Conservation (phyloP, 92 coral and sea anemone genomes). For the Zoanthus sansibaricus region DNA sequence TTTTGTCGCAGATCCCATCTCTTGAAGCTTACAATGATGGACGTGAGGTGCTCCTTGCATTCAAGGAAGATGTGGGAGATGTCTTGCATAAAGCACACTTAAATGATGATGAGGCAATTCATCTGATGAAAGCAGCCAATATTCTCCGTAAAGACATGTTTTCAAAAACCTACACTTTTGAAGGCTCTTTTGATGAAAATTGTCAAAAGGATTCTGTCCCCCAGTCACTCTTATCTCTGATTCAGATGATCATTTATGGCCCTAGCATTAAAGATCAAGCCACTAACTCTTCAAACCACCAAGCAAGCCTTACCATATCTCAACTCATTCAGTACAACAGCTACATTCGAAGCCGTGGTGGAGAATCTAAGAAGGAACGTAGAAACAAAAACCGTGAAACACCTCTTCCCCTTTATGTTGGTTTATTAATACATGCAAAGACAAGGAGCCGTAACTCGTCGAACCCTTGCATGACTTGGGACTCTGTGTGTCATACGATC, state of each 20-base stretch:
- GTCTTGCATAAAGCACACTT: conserved; percentile 54
- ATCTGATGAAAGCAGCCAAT: conserved; percentile 65
- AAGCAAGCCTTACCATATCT: conserved; percentile 67
- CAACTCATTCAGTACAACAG: conserved; percentile 69
- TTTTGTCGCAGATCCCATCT: conserved; percentile 55
- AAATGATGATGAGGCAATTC: conserved; percentile 68
- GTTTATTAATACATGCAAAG: conserved; percentile 66
- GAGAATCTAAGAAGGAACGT: conserved; percentile 53
- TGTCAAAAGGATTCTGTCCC: conserved; percentile 68
- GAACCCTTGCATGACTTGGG: conserved; percentile 61
- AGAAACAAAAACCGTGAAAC: conserved; percentile 66
- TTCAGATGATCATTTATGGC: conserved; percentile 68
- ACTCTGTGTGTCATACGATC: conserved; percentile 59
- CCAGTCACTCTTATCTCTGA: conserved; percentile 57
- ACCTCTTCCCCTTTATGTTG: conserved; percentile 63
- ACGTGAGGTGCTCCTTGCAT: conserved; percentile 35
- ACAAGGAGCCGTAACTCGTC: conserved; percentile 68
- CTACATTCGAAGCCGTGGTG: conserved; percentile 50
- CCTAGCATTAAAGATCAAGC: conserved; percentile 65
- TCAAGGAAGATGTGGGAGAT: conserved; percentile 30
- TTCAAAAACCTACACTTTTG: conserved; percentile 36
- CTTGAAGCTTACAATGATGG: conserved; percentile 33
- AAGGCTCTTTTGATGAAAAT: conserved; percentile 17
- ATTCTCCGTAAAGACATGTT: conserved; percentile 67
- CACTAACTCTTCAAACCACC: conserved; percentile 48